These are phyloP conservation scores for Pteronotus mesoamericanus DNA, from an alignment of 2,797 vertebrate genomes.

Conservation along the genomic window DNA sequence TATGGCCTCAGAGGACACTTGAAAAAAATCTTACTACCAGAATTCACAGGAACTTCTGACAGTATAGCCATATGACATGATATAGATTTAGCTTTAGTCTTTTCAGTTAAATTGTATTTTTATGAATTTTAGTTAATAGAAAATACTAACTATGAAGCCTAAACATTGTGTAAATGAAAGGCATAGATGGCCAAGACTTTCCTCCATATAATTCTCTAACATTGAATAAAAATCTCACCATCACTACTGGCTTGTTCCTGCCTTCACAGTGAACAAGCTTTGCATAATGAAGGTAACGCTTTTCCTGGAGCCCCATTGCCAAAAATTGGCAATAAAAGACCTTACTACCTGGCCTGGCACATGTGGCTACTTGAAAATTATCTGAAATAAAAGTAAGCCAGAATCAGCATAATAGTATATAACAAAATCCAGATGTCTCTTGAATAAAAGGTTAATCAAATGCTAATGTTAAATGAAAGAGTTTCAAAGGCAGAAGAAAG, in stretches of 20 bases:
- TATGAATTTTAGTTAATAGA: conserved; percentile 15
- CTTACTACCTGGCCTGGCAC: conserved; percentile 15
- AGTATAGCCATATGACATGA: background rate
- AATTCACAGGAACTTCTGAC: background rate
- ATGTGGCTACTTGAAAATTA: conserved; percentile 52
- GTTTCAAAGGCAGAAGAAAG: conserved; percentile 62
- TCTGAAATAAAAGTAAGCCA: conserved; percentile 56
- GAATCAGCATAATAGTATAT: conserved; percentile 56
- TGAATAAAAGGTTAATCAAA: conserved; percentile 72
- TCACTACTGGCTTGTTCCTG: background rate
- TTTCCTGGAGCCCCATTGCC: background rate
- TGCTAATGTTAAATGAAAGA: conserved; percentile 66
- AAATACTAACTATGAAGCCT: conserved; percentile 28
- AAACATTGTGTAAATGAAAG: background rate
- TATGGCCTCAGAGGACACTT: background rate
- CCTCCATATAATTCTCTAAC: background rate
- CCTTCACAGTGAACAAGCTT: conserved; percentile 22
- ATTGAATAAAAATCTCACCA: background rate
- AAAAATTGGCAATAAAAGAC: conserved; percentile 6
- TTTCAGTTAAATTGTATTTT: background rate
- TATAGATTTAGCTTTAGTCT: background rate
- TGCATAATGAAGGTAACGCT: background rate
- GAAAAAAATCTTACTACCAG: background rate
- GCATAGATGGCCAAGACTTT: background rate
- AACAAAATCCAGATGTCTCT: conserved; percentile 71